Evolutionary conservation across 2,888 invertebrate genomes (phyloP).

Genomic region (Reticulitermes lucifugus): DNA sequence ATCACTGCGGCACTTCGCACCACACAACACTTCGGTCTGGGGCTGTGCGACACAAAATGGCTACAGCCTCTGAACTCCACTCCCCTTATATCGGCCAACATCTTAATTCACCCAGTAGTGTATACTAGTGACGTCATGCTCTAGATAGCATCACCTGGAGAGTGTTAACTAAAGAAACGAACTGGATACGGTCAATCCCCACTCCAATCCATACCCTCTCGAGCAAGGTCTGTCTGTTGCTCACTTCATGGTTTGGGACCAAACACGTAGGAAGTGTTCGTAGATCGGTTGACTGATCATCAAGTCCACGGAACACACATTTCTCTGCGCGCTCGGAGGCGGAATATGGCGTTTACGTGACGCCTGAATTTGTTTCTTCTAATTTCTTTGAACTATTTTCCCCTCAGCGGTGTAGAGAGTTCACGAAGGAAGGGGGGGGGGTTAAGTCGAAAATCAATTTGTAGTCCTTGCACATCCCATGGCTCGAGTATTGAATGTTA

Average conservation of each 20-base stretch:
- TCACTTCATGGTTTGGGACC: constrained; percentile 6
- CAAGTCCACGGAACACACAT: not conserved
- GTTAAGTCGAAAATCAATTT: too few species aligned
- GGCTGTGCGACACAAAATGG: constrained; percentile 30
- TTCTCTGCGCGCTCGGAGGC: too few species aligned
- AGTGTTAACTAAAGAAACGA: constrained; percentile 25
- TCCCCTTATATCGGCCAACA: constrained; percentile 34
- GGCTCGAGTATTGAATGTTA: too few species aligned
- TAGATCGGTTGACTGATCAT: not conserved
- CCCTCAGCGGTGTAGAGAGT: too few species aligned
- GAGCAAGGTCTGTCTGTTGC: not conserved
- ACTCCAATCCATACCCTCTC: not conserved
- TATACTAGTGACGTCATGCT: constrained; percentile 33
- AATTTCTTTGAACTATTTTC: too few species aligned
- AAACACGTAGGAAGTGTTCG: not conserved
- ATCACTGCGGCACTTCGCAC: not conserved
- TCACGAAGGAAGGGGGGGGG: too few species aligned
- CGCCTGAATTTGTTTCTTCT: too few species aligned
- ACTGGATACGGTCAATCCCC: constrained; percentile 23
- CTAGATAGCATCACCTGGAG: constrained; percentile 28
- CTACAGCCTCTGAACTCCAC: constrained; percentile 25
- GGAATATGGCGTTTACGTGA: too few species aligned
- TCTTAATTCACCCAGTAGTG: not conserved
- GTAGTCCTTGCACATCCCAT: too few species aligned
- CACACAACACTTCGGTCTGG: constrained; percentile 13